These are phyloP conservation scores for Brachymystax lenok DNA, from an alignment of 2,797 vertebrate species.

Conservation along the genomic window DNA sequence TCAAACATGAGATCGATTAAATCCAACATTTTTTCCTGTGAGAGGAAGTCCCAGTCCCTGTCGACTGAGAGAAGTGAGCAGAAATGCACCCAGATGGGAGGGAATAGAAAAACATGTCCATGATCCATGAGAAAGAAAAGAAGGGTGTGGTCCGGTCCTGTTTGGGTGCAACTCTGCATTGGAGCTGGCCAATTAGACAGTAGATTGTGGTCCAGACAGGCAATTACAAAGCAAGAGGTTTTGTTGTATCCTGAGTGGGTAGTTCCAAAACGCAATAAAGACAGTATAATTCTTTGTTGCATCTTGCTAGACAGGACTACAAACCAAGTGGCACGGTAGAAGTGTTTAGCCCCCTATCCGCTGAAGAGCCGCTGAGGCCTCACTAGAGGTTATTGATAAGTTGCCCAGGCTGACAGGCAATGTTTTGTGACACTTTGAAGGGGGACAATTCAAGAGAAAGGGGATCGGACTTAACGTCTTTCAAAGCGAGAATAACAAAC, in stretches of 20 bases:
- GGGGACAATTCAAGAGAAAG: not conserved
- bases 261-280: not conserved
- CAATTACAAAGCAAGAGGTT: not conserved
- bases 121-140: not conserved
- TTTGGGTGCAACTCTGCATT: not conserved
- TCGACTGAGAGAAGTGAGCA: not conserved
- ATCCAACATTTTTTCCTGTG: slow-evolving; percentile 11
- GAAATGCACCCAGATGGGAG: not conserved
- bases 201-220: not conserved
- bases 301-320: not conserved
- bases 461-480: not conserved
- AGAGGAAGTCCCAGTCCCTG: slow-evolving; percentile 9
- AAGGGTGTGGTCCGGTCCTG: not conserved
- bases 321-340: not conserved
- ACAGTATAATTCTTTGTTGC: not conserved
- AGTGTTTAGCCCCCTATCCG: not conserved
- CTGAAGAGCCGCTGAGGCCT: not conserved
- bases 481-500: not conserved
- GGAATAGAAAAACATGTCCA: not conserved
- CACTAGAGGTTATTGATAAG: not conserved
- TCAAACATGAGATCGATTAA: slow-evolving; percentile 19
- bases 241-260: not conserved
- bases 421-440: not conserved
- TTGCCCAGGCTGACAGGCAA: not conserved
- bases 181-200: not conserved